phyloP scores from a whole-genome alignment of 2,888 invertebrate species.

The Andrena flavipes region DNA sequence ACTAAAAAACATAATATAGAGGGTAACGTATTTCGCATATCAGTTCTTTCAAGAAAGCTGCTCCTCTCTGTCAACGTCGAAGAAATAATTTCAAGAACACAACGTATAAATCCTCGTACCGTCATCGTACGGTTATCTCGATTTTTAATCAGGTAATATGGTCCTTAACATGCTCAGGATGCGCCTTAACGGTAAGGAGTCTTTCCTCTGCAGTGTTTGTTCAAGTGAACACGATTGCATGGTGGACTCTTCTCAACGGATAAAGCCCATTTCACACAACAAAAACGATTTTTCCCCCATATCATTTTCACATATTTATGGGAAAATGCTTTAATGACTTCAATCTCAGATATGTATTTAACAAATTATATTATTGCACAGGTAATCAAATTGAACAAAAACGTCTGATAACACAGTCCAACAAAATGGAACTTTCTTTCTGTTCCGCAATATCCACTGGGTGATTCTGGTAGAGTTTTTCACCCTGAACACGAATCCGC shows the following conservation, averaged over 20 bases:
- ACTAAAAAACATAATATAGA: too few species aligned
- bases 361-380: neutral
- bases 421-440: too few species aligned
- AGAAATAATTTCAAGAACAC: conserved; percentile 7
- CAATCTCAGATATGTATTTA: neutral
- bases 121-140: conserved; percentile 40
- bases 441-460: too few species aligned
- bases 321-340: neutral
- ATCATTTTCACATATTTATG: neutral
- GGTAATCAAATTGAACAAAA: neutral
- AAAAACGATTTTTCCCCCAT: conserved; percentile 2
- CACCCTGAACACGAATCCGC: too few species aligned
- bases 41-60: conserved; percentile 14
- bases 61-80: neutral
- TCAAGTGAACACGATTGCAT: conserved; percentile 35
- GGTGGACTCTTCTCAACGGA: conserved; percentile 28
- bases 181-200: conserved; percentile 41
- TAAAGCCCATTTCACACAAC: conserved; percentile 27
- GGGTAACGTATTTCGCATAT: neutral
- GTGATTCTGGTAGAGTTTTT: too few species aligned
- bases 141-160: conserved; percentile 49
- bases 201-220: conserved; percentile 34
- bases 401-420: too few species aligned
- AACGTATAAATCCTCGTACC: conserved; percentile 33
- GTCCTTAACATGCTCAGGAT: conserved; percentile 41